Conservation (phyloP, 1,140 invertebrate genomes). For the Calliopsis andreniformis region DNA sequence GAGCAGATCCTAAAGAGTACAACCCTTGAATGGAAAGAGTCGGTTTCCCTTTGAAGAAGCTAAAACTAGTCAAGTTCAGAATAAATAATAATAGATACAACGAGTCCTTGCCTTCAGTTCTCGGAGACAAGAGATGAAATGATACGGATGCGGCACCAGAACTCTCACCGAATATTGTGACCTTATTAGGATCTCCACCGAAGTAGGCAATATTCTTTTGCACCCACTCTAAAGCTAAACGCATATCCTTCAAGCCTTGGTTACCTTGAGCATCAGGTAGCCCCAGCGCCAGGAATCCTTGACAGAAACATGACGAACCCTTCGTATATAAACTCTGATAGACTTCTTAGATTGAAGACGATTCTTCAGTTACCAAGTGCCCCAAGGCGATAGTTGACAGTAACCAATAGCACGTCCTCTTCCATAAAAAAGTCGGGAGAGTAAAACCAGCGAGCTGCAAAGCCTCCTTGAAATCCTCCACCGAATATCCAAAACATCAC, state of each 20-base stretch:
- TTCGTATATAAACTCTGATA: neutral
- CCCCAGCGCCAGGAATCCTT: conserved; percentile 83
- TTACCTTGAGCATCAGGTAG: conserved; percentile 84
- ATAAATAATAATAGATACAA: no score
- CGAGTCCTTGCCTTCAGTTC: conserved; percentile 62
- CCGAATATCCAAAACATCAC: conserved; percentile 92
- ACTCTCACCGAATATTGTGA: conserved; percentile 79
- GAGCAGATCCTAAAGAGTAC: no score
- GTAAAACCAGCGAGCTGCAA: accelerated
- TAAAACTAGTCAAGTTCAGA: no score
- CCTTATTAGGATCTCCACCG: conserved; percentile 61
- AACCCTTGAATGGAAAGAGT: no score
- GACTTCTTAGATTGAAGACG: neutral
- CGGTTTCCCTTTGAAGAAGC: no score
- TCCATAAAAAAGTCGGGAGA: conserved; percentile 84
- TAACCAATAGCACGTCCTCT: conserved; percentile 84
- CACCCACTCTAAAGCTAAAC: conserved; percentile 79
- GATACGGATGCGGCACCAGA: conserved; percentile 67
- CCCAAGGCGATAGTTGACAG: conserved; percentile 47
- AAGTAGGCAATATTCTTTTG: conserved; percentile 74
- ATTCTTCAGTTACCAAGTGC: conserved; percentile 30
- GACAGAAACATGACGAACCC: neutral
- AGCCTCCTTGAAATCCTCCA: conserved; percentile 86
- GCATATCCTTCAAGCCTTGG: conserved; percentile 84
- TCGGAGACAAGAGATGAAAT: conserved; percentile 64